Evolutionary conservation across 2,888 invertebrate genomes (phyloP).

Genomic region (Agapostemon virescens): DNA sequence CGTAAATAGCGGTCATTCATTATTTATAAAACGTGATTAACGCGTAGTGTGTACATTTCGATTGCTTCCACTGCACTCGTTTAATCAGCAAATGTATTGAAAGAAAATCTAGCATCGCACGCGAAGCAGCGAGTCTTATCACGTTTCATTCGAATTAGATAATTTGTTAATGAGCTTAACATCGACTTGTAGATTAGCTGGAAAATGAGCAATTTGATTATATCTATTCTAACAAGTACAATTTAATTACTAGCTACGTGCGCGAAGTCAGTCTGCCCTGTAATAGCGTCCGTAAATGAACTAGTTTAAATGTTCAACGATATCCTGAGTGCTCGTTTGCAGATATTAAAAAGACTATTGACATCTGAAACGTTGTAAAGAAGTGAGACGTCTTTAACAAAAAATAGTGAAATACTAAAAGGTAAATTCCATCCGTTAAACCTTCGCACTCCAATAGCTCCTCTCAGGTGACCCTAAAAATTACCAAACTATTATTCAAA

Average conservation of each 20-base stretch:
- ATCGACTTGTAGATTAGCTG: constrained; percentile 18
- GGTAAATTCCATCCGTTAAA: not conserved
- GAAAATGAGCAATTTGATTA: not conserved
- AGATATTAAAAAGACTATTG: not conserved
- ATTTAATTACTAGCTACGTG: not conserved
- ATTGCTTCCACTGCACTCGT: not conserved
- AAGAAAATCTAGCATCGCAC: constrained; percentile 39
- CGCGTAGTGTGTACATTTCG: not conserved
- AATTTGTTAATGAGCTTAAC: constrained; percentile 38
- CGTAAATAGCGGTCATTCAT: not conserved
- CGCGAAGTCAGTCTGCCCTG: not conserved
- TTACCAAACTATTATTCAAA: too few species aligned
- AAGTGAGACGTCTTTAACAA: not conserved
- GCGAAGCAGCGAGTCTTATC: constrained; percentile 27
- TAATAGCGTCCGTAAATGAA: not conserved
- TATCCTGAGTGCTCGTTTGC: not conserved
- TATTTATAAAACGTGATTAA: not conserved
- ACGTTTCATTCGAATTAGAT: constrained; percentile 36
- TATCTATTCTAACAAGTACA: not conserved
- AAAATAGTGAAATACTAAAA: too few species aligned
- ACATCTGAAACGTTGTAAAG: not conserved
- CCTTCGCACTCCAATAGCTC: too few species aligned
- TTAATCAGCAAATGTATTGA: constrained; percentile 48
- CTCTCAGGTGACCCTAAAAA: too few species aligned
- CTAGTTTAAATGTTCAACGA: not conserved